These are phyloP conservation scores for Lasioglossum morio DNA, from an alignment of 2,888 invertebrate species.

Conservation along the genomic window DNA sequence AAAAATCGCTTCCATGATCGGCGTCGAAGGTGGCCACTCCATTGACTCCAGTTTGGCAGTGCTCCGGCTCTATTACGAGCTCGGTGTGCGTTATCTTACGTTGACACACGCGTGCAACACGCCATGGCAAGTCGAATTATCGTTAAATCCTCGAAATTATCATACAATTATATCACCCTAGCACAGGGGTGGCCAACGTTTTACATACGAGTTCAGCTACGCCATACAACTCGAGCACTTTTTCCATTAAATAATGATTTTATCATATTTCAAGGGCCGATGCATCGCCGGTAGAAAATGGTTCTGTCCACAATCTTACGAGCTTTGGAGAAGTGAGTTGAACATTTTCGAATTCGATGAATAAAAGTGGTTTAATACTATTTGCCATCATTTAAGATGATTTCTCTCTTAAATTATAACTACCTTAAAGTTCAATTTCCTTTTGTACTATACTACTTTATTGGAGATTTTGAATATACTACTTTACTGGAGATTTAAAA, in stretches of 20 bases:
- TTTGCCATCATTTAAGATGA: no score
- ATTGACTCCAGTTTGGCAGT: constrained; percentile 87
- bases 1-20: constrained; percentile 87
- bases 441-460: no score
- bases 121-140: constrained; percentile 85
- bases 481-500: no score
- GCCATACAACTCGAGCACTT: no score
- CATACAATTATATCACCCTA: no score
- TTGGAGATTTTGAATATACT: no score
- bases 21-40: constrained; percentile 88
- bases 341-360: not conserved
- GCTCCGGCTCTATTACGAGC: constrained; percentile 86
- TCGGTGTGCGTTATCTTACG: constrained; percentile 88
- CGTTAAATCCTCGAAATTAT: not conserved
- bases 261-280: constrained; percentile 81
- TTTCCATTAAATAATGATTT: not conserved
- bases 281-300: constrained; percentile 77
- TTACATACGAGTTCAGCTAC: no score
- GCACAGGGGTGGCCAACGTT: no score
- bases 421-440: no score
- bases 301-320: constrained; percentile 81
- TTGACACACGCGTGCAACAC: constrained; percentile 88
- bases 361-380: no score
- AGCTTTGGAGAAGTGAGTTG: constrained; percentile 83
- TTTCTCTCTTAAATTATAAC: no score